A percentile compares a stretch with the other conserved stretches of the same genome.
phyloP scores from a whole-genome alignment of 2,797 vertebrate genomes.

The Platyrinchus mystaceus region DNA sequence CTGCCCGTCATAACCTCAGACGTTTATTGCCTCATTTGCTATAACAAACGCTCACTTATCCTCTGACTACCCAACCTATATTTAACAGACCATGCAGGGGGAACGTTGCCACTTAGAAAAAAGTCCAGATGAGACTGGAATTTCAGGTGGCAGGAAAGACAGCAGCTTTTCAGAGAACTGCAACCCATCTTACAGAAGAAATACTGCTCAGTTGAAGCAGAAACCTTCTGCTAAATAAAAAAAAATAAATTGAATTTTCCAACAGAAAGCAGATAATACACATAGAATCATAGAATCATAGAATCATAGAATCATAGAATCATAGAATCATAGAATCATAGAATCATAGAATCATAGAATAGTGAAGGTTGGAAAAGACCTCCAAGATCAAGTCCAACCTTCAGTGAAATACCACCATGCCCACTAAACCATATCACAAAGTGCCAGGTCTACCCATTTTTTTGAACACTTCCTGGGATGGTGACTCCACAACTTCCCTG shows the following conservation, averaged over 20 bases:
- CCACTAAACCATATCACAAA: not conserved
- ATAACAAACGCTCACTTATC: constrained; percentile 21
- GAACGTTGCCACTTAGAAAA: not conserved
- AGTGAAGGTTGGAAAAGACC: rapidly evolving
- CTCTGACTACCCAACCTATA: not conserved
- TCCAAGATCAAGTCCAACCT: not conserved
- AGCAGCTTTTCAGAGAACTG: not conserved
- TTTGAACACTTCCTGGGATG: not conserved
- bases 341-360: not conserved
- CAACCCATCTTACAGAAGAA: not conserved
- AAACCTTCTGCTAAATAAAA: not conserved
- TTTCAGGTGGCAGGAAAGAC: not conserved
- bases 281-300: not conserved
- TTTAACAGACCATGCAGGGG: not conserved
- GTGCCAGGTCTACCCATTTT: not conserved
- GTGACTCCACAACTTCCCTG: not conserved
- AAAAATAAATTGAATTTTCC: not conserved
- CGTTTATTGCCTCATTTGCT: constrained; percentile 52
- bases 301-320: not conserved
- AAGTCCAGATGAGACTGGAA: not conserved
- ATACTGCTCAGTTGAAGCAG: not conserved
- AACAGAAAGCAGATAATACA: not conserved
- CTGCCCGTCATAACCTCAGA: constrained; percentile 24
- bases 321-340: not conserved
- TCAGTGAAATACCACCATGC: not conserved